phyloP scores from a whole-genome alignment of 2,888 invertebrate genomes.

The Nomada fabriciana region DNA sequence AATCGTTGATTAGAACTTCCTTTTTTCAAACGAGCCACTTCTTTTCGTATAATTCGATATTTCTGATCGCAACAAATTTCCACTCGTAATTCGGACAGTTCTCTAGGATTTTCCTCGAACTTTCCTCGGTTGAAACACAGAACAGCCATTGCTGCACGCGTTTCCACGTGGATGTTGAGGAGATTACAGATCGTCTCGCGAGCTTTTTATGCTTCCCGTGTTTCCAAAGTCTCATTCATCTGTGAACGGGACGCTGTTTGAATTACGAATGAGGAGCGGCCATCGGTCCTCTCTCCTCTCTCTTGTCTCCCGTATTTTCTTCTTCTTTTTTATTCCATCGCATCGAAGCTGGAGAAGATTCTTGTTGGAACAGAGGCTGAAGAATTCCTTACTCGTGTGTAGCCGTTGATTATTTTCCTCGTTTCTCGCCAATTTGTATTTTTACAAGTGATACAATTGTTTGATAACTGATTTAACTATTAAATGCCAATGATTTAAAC shows the following conservation, averaged over 20 bases:
- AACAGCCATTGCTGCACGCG: slow-evolving; percentile 9
- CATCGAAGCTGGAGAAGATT: slow-evolving; percentile 41
- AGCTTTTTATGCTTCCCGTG: slow-evolving; percentile 77
- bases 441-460: too few relatives aligned
- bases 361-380: slow-evolving; percentile 1
- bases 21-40: too few relatives aligned
- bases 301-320: slow-evolving; percentile 22
- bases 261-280: slow-evolving; percentile 71
- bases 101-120: too few relatives aligned
- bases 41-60: too few relatives aligned
- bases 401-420: too few relatives aligned
- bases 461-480: too few relatives aligned
- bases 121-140: slow-evolving; percentile 1
- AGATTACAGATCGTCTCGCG: slow-evolving; percentile 66
- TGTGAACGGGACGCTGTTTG: slow-evolving; percentile 71
- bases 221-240: slow-evolving; percentile 78
- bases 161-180: slow-evolving; percentile 62
- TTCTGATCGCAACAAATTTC: too few relatives aligned
- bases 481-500: too few relatives aligned
- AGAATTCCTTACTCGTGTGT: background rate
- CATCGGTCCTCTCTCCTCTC: slow-evolving; percentile 52
- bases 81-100: too few relatives aligned
- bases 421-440: too few relatives aligned
- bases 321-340: slow-evolving; percentile 15
- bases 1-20: too few relatives aligned